Evolutionary conservation across 1,140 invertebrate species (phyloP).

Genomic region (Frieseomelitta varia): DNA sequence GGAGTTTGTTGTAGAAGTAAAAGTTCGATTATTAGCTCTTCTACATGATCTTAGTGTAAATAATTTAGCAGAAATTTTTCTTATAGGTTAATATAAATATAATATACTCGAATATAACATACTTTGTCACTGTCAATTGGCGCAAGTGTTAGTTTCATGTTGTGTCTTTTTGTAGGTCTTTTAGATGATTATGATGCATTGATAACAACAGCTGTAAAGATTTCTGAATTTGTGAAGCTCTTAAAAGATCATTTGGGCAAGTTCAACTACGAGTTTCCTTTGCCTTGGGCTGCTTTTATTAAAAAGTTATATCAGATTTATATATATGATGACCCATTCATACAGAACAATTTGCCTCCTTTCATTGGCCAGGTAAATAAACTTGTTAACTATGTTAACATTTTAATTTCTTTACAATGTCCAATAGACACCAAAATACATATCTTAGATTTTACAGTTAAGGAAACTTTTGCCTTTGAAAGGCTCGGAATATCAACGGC

Average conservation of each 20-base stretch:
- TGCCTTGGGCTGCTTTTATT: constrained; percentile 86
- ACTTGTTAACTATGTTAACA: neutral
- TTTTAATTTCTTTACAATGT: neutral
- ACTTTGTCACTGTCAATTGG: neutral
- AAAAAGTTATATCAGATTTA: constrained; percentile 86
- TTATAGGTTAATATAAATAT: constrained; percentile 79
- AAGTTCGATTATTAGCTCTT: constrained; percentile 84
- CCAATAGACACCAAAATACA: constrained; percentile 18
- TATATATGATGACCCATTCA: constrained; percentile 84
- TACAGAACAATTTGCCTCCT: constrained; percentile 84
- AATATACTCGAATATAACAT: constrained; percentile 12
- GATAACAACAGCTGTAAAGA: constrained; percentile 82
- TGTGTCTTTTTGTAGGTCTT: constrained; percentile 75
- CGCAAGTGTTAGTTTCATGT: neutral
- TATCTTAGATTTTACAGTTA: constrained; percentile 71
- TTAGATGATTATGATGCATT: constrained; percentile 85
- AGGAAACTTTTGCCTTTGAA: constrained; percentile 78
- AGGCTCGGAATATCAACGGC: constrained; percentile 81
- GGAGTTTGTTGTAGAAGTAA: constrained; percentile 86
- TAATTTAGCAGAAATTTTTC: constrained; percentile 82
- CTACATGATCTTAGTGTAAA: constrained; percentile 80
- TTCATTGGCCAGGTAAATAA: constrained; percentile 82
- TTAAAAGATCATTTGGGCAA: constrained; percentile 83
- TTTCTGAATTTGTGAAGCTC: constrained; percentile 83
- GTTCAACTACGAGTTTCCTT: constrained; percentile 84